Percentiles rank a stretch among this genome's conserved stretches.
Evolutionary conservation across 2,797 vertebrate genomes (phyloP).

Genomic region (Nasua narica): DNA sequence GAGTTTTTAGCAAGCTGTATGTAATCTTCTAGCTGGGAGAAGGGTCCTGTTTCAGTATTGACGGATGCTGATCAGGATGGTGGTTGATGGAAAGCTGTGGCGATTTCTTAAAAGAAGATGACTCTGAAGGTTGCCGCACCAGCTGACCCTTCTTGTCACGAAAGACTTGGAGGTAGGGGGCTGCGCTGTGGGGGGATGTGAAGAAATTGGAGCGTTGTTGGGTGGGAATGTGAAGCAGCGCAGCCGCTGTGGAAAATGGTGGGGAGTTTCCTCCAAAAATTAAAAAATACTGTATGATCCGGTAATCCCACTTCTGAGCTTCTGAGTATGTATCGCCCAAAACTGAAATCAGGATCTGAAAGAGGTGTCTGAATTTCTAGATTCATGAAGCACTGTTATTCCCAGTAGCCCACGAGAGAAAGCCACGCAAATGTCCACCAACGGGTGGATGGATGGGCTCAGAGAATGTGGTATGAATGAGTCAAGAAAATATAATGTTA

Average conservation of each 20-base stretch:
- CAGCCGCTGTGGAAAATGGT: neutral
- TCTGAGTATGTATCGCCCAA: neutral
- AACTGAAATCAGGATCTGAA: neutral
- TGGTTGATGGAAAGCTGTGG: neutral
- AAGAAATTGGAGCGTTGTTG: neutral
- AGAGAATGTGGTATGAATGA: neutral
- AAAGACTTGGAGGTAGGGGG: accelerated
- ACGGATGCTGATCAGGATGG: too few species aligned
- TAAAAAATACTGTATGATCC: neutral
- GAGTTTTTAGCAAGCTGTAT: neutral
- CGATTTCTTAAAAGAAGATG: neutral
- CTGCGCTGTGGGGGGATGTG: neutral
- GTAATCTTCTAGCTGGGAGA: neutral
- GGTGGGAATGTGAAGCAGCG: neutral
- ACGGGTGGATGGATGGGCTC: neutral
- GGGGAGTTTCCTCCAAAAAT: neutral
- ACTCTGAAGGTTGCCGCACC: accelerated
- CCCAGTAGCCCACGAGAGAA: neutral
- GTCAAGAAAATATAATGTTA: neutral
- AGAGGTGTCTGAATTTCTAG: too few species aligned
- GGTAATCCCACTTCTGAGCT: too few species aligned
- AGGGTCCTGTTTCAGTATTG: neutral
- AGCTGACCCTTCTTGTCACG: too few species aligned
- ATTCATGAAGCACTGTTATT: neutral
- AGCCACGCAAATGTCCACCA: neutral